Conservation (phyloP, 35 echinoderm and acorn worm species). For the Ophioderma brevispina region DNA sequence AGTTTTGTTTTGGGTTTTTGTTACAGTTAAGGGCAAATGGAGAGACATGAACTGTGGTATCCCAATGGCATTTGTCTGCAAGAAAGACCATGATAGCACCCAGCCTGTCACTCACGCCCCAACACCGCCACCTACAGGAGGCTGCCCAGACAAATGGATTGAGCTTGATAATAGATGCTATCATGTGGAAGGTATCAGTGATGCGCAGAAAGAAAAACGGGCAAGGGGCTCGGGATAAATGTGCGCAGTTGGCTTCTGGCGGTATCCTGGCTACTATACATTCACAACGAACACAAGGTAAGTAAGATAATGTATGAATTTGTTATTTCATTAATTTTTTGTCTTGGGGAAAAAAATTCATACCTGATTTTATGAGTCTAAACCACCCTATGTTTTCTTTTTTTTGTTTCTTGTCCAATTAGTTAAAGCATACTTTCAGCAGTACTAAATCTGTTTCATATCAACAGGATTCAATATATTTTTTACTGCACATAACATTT, state of each 20-base stretch:
- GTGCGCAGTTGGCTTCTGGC: neutral
- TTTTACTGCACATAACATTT: too few species aligned
- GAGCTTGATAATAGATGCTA: conserved; percentile 66
- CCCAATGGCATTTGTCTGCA: conserved; percentile 73
- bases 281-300: conserved; percentile 45
- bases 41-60: conserved; percentile 89
- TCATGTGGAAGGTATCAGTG: conserved; percentile 44
- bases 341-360: too few species aligned
- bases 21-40: conserved; percentile 64
- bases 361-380: too few species aligned
- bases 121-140: conserved; percentile 55
- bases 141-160: conserved; percentile 63
- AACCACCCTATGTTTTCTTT: too few species aligned
- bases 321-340: too few species aligned
- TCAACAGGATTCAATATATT: too few species aligned
- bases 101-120: conserved; percentile 68
- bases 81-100: conserved; percentile 47
- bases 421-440: too few species aligned
- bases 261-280: conserved; percentile 68
- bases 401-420: too few species aligned
- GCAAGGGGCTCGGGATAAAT: conserved; percentile 66
- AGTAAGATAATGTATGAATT: too few species aligned
- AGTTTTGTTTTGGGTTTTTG: too few species aligned
- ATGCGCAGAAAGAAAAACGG: conserved; percentile 30
- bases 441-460: too few species aligned